Base-by-base conservation (phyloP, 1,140 invertebrate species). In the Papilio helenus region DNA sequence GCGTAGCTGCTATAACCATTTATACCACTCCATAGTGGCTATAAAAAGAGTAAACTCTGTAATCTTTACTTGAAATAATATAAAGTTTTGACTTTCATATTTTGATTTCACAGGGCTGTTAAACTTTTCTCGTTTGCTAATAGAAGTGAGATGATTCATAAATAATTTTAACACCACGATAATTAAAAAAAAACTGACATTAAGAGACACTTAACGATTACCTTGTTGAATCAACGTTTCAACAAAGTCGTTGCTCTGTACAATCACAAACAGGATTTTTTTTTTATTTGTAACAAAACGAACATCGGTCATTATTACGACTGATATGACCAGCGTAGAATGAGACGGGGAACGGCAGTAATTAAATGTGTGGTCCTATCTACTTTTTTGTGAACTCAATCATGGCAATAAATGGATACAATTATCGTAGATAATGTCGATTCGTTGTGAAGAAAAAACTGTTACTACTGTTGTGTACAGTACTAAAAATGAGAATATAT, bases 291-390 rank as follows among this genome's bases (percentile, higher is more conserved):
- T 3, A 26, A 23, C 58, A 12, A 61, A 61, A 61, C 51, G n/a
- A 55, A 55, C 51, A 55, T 55, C n/a, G 51, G 51, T 55, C 18
- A 55, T 55, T 55, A 55, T n/a, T n/a, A 55, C 51, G 51, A 20
- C n/a, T 55, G 51, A 55, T n/a, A 20, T 55, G 51, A 55, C 18
- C 51, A 55, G 51, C 9, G n/a, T 55, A n/a, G 51, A 55, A 55
- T n/a, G 51, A 55, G 51, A 55, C 5, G 51, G 51, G 18, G 51
- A 20, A 55, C 5, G 51, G 0, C 18, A n/a, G 51, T n/a, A 55
- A n/a, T 55, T n/a, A 55, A 55, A 55, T 55, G 20, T 55, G 51
- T 55, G 51, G n/a, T 8, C 7, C 18, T 55, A n/a, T 55, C 51
- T n/a, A 55, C 51, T 55, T 55, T 46, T 55, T 55, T 55, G 20